Percentiles rank a stretch among this genome's conserved stretches.
These are phyloP conservation scores for Leucophenga maculata DNA, from an alignment of 2,888 invertebrate species.

Conservation along the genomic window DNA sequence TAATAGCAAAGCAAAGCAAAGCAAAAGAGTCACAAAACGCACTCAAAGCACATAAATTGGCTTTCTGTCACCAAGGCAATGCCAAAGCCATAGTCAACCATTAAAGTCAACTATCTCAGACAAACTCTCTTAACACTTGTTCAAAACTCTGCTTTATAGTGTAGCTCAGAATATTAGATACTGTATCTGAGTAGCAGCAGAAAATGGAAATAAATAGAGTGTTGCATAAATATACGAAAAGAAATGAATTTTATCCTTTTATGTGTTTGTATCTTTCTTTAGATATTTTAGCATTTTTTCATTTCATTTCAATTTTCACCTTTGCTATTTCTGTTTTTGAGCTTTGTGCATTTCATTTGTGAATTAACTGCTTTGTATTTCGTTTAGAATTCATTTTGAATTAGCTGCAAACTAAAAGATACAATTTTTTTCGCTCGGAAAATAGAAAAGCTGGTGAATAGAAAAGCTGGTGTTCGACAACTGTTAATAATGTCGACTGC, in stretches of 20 bases:
- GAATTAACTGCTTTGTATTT: not conserved
- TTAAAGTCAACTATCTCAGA: too few relatives aligned
- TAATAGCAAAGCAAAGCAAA: too few relatives aligned
- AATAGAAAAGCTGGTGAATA: not conserved
- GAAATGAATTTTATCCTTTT: slow-evolving; percentile 3
- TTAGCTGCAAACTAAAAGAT: slow-evolving; percentile 4
- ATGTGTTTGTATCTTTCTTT: not conserved
- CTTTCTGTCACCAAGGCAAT: slow-evolving; percentile 52
- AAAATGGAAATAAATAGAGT: slow-evolving; percentile 13
- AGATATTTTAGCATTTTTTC: not conserved
- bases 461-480: slow-evolving; percentile 49
- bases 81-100: slow-evolving; percentile 2
- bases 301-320: not conserved
- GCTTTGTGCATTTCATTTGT: slow-evolving; percentile 3
- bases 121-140: too few relatives aligned
- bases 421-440: not conserved
- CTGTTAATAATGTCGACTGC: slow-evolving; percentile 62
- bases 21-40: slow-evolving; percentile 41
- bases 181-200: not conserved
- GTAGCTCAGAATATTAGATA: too few relatives aligned
- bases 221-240: not conserved
- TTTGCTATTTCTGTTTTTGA: not conserved
- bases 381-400: not conserved
- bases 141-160: too few relatives aligned
- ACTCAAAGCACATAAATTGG: slow-evolving; percentile 52